Evolutionary conservation across 92 coral and sea anemone genomes (phyloP), one percentile per base, ranked within the genome.

Genomic region (Muricea muricata): DNA sequence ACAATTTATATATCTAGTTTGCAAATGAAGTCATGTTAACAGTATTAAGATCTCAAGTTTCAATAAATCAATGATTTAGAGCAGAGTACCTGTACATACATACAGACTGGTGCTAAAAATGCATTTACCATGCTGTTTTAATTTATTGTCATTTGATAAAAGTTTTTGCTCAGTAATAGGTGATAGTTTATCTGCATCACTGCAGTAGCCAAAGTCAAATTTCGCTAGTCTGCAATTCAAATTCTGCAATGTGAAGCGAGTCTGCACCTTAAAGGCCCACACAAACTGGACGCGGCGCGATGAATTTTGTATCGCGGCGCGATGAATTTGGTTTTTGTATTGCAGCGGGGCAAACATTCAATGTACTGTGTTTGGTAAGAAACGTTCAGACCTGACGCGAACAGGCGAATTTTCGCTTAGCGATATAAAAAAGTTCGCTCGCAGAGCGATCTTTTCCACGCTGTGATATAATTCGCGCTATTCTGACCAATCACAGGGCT

Each of bases 41-140:
- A n/a, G n/a, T n/a, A n/a, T n/a, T n/a, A n/a, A n/a, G n/a, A n/a
- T n/a, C n/a, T n/a, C n/a, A n/a, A n/a, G n/a, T n/a, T n/a, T n/a
- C n/a, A n/a, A n/a, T n/a, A n/a, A n/a, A n/a, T n/a, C n/a, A n/a
- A n/a, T n/a, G n/a, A n/a, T n/a, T n/a, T n/a, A n/a, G n/a, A n/a
- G n/a, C n/a, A n/a, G n/a, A n/a, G n/a, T n/a, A n/a, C n/a, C n/a
- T n/a, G n/a, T n/a, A n/a, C n/a, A n/a, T n/a, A n/a, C n/a, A n/a
- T n/a, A n/a, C n/a, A n/a, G n/a, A n/a, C n/a, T n/a, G n/a, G n/a
- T n/a, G n/a, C n/a, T n/a, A n/a, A n/a, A n/a, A n/a, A n/a, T n/a
- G n/a, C n/a, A 54, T 40, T 72, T 89, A 89, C 93, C 90, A 73
- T 89, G 90, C 69, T 89, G 93, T 71, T 87, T 89, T 29, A 86